Conservation (phyloP, 2,888 invertebrate species). For the Mimas tiliae region DNA sequence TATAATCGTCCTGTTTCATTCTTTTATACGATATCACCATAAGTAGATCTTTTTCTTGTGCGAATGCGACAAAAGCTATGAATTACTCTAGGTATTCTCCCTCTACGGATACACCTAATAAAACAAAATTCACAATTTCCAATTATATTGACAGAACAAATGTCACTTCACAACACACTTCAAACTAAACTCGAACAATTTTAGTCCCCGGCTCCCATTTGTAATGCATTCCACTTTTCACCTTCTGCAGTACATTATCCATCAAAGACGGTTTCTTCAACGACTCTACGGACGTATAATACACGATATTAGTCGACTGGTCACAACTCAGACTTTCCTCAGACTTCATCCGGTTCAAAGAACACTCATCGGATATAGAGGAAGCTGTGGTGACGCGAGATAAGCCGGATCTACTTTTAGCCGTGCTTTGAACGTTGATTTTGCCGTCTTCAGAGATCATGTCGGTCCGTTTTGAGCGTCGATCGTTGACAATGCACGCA, state of each 20-base stretch:
- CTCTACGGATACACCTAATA: no score
- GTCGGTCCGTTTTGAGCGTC: conserved; percentile 34
- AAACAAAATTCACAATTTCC: conserved; percentile 37
- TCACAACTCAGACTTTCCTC: conserved; percentile 55
- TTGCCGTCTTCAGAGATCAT: conserved; percentile 47
- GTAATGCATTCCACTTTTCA: conserved; percentile 51
- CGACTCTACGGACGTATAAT: conserved; percentile 59
- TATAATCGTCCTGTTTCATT: no score
- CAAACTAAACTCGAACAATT: conserved; percentile 62
- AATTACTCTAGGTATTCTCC: no score
- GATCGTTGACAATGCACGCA: conserved; percentile 50
- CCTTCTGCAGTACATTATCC: conserved; percentile 48
- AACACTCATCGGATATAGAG: conserved; percentile 32
- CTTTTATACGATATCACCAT: no score
- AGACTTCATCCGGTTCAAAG: conserved; percentile 45
- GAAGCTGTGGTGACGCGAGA: conserved; percentile 24
- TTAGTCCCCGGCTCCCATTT: conserved; percentile 74
- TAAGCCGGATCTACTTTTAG: conserved; percentile 31
- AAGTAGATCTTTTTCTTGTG: no score
- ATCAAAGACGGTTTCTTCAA: conserved; percentile 53
- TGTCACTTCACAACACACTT: conserved; percentile 42
- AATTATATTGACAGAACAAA: conserved; percentile 28
- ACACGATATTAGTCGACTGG: conserved; percentile 63
- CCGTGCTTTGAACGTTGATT: conserved; percentile 46
- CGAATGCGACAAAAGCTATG: no score